A percentile compares a stretch with the other conserved stretches of the same genome.
Evolutionary conservation across 2,888 invertebrate genomes (phyloP).

Genomic region (Thumatha senex): DNA sequence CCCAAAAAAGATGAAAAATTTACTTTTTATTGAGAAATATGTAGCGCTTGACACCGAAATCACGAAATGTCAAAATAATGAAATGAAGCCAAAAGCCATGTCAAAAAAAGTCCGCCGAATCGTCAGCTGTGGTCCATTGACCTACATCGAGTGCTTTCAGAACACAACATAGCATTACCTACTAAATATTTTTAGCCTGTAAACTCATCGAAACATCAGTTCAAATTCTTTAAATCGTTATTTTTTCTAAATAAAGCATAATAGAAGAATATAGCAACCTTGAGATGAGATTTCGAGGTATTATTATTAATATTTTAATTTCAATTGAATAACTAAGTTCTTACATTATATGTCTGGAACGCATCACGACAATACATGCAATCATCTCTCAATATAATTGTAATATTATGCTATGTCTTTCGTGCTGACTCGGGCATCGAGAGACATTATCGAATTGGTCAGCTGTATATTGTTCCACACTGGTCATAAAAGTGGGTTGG

Average conservation of each 20-base stretch:
- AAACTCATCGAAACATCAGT: neutral
- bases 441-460: no score
- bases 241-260: neutral
- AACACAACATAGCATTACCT: slow-evolving; percentile 21
- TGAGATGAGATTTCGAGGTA: neutral
- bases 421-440: no score
- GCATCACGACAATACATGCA: slow-evolving; percentile 8
- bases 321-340: slow-evolving; percentile 15
- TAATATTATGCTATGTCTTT: no score
- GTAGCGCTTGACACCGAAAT: slow-evolving; percentile 83
- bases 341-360: slow-evolving; percentile 22
- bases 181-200: slow-evolving; percentile 19
- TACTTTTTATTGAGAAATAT: slow-evolving; percentile 76
- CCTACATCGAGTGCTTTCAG: slow-evolving; percentile 43
- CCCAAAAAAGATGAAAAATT: slow-evolving; percentile 61
- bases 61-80: slow-evolving; percentile 84
- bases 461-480: no score
- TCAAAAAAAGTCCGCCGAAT: slow-evolving; percentile 81
- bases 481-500: no score
- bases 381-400: neutral
- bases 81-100: slow-evolving; percentile 80
- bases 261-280: neutral
- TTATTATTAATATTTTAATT: neutral
- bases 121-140: slow-evolving; percentile 63
- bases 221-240: neutral